Conservation (phyloP, 1,140 invertebrate genomes). For the Oreohelix idahoensis region DNA sequence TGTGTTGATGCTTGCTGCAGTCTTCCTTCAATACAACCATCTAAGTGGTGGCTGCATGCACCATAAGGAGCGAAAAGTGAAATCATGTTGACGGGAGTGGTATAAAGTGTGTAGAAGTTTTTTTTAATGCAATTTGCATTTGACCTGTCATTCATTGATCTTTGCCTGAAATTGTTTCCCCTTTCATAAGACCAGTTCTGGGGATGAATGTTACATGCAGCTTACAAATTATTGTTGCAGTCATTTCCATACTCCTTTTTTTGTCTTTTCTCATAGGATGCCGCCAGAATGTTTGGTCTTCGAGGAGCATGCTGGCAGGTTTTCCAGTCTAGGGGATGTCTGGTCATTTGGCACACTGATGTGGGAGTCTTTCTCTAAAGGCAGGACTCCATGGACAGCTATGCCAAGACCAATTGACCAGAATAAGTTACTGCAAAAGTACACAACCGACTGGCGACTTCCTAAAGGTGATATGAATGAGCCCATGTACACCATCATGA, state of each 20-base stretch:
- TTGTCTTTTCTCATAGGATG: conserved; percentile 75
- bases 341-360: conserved; percentile 28
- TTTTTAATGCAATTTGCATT: too few relatives aligned
- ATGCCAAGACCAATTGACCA: background rate
- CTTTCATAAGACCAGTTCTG: too few relatives aligned
- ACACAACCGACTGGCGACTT: background rate
- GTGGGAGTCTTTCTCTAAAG: conserved; percentile 27
- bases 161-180: too few relatives aligned
- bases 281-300: conserved; percentile 94
- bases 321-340: conserved; percentile 97
- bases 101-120: too few relatives aligned
- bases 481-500: conserved; percentile 81
- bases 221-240: too few relatives aligned
- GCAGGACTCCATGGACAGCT: background rate
- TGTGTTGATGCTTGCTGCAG: too few relatives aligned
- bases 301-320: conserved; percentile 67
- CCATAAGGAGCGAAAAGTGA: too few relatives aligned
- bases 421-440: background rate
- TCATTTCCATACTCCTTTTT: background rate
- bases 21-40: too few relatives aligned
- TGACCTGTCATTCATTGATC: too few relatives aligned
- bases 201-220: too few relatives aligned
- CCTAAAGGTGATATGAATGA: background rate
- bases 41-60: too few relatives aligned
- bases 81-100: too few relatives aligned